A percentile compares a stretch with the other conserved stretches of the same genome.
phyloP scores from a whole-genome alignment of 2,797 vertebrate genomes.

The Anabacerthia variegaticeps region DNA sequence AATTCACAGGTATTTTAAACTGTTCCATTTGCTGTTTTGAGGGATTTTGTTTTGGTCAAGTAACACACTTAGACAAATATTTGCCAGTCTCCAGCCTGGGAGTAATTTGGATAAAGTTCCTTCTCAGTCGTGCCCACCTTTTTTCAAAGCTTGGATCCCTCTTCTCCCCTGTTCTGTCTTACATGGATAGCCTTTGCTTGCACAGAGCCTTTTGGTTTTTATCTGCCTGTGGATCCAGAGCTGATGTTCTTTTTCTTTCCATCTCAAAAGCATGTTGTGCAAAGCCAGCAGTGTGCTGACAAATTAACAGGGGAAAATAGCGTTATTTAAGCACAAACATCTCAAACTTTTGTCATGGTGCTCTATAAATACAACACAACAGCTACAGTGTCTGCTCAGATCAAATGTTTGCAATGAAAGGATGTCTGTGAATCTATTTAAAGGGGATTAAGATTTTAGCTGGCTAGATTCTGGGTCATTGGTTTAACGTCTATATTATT shows the following conservation, averaged over 20 bases:
- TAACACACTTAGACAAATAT: neutral
- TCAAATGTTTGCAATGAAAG: constrained; percentile 44
- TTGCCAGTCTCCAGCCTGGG: neutral
- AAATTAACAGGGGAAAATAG: constrained; percentile 18
- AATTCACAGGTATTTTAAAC: neutral
- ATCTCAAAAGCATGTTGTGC: neutral
- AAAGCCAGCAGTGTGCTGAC: constrained; percentile 21
- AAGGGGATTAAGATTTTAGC: constrained; percentile 61
- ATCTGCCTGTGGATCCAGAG: neutral
- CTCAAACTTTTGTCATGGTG: constrained; percentile 47
- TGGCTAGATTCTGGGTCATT: constrained; percentile 58
- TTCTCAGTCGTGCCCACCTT: neutral
- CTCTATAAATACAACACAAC: constrained; percentile 59
- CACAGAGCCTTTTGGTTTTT: neutral
- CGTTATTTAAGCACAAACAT: constrained; percentile 41
- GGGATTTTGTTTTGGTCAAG: neutral
- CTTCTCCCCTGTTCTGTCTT: neutral
- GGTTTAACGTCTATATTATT: constrained; percentile 58
- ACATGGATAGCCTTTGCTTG: neutral
- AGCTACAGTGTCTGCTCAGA: constrained; percentile 19
- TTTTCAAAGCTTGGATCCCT: neutral
- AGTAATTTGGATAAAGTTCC: neutral
- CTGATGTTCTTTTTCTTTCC: neutral
- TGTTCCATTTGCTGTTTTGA: neutral
- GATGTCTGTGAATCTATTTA: constrained; percentile 55